phyloP scores from a whole-genome alignment of 2,888 invertebrate species.

The Folsomia manolachei region DNA sequence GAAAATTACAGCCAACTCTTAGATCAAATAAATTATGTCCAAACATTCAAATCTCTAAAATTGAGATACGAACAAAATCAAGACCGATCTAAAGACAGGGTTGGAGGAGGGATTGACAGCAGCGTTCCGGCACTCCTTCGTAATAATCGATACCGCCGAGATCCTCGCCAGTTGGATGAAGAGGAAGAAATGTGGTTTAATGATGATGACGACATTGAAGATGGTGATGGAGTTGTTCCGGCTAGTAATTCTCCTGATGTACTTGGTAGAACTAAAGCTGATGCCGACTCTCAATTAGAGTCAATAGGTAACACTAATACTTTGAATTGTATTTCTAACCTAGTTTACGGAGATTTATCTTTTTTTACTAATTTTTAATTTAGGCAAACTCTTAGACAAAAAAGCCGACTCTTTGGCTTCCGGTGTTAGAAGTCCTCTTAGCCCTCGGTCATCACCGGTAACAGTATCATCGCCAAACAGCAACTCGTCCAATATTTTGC shows the following conservation, averaged over 20 bases:
- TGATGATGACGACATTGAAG: slow-evolving; percentile 90
- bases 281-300: slow-evolving; percentile 60
- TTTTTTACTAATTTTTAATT: slow-evolving; percentile 47
- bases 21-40: slow-evolving; percentile 94
- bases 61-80: slow-evolving; percentile 86
- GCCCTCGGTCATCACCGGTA: slow-evolving; percentile 42
- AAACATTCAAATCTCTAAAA: slow-evolving; percentile 93
- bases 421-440: slow-evolving; percentile 34
- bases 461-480: slow-evolving; percentile 23
- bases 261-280: slow-evolving; percentile 58
- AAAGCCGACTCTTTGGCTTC: slow-evolving; percentile 57
- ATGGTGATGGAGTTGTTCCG: slow-evolving; percentile 55
- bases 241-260: slow-evolving; percentile 56
- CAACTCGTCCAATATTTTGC: slow-evolving; percentile 35
- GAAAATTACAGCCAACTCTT: slow-evolving; percentile 93
- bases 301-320: slow-evolving; percentile 57
- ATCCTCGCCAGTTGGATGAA: slow-evolving; percentile 90
- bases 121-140: slow-evolving; percentile 74
- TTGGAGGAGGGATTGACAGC: slow-evolving; percentile 10
- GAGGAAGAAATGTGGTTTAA: slow-evolving; percentile 99
- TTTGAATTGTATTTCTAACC: too few relatives aligned
- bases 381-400: slow-evolving; percentile 67
- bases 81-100: slow-evolving; percentile 79
- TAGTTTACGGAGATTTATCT: neutral
- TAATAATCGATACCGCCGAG: slow-evolving; percentile 77